Percentiles rank a stretch among this genome's conserved stretches.
Evolutionary conservation across 1,140 invertebrate genomes (phyloP).

Genomic region (Megalopta genalis): DNA sequence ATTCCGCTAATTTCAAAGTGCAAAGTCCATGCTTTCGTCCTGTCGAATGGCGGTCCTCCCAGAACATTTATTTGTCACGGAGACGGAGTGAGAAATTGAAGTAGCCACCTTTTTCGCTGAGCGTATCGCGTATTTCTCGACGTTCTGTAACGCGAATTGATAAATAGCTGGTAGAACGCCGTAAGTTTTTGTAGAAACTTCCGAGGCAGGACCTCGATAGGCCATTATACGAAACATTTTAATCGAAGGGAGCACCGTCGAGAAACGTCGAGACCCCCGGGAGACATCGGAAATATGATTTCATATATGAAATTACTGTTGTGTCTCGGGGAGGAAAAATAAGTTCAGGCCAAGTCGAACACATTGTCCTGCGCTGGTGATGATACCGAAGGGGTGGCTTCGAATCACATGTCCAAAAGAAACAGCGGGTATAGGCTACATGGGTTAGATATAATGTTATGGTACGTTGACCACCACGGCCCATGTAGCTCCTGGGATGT

Average conservation of each 20-base stretch:
- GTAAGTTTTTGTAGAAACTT: too few species aligned
- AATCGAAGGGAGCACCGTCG: background rate
- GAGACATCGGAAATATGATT: slow-evolving; percentile 53
- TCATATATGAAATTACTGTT: slow-evolving; percentile 54
- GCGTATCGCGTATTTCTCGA: too few species aligned
- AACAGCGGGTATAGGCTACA: slow-evolving; percentile 68
- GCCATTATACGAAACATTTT: slow-evolving; percentile 10
- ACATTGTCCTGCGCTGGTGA: slow-evolving; percentile 55
- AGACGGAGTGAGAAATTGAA: too few species aligned
- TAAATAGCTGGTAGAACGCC: too few species aligned
- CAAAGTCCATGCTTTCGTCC: too few species aligned
- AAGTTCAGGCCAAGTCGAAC: slow-evolving; percentile 61
- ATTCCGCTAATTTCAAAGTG: too few species aligned
- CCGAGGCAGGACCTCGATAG: background rate
- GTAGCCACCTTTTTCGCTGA: too few species aligned
- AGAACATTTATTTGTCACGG: too few species aligned
- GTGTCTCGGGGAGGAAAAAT: slow-evolving; percentile 52
- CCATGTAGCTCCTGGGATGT: slow-evolving; percentile 63
- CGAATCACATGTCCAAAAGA: slow-evolving; percentile 68
- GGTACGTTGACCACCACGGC: slow-evolving; percentile 74
- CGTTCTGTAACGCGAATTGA: too few species aligned
- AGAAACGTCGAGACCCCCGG: background rate
- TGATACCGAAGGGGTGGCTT: slow-evolving; percentile 56
- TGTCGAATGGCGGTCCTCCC: too few species aligned
- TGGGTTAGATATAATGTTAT: slow-evolving; percentile 74